A percentile compares a stretch with the other conserved stretches of the same genome.
Conservation (phyloP, 35 echinoderm and acorn worm species). For the Heliocidaris erythrogramma region DNA sequence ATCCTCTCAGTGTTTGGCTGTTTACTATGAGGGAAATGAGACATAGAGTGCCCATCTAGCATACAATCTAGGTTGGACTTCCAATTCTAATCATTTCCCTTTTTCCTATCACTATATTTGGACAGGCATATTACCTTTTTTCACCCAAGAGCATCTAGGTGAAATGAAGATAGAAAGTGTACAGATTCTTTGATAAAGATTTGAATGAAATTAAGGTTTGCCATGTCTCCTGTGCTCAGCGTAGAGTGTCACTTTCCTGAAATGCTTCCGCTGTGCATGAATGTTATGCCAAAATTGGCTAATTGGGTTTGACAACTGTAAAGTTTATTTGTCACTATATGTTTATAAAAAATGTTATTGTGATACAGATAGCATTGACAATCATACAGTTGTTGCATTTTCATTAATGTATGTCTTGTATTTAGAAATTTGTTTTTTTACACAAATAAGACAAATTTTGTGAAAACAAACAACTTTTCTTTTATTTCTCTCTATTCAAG, state of each 20-base stretch:
- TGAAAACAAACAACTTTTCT: no score
- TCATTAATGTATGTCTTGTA: no score
- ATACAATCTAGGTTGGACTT: conserved; percentile 37
- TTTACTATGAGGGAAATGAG: conserved; percentile 23
- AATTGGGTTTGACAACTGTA: background rate
- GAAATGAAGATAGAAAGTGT: background rate
- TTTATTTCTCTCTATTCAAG: no score
- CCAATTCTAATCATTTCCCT: conserved; percentile 40
- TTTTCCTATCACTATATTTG: conserved; percentile 30
- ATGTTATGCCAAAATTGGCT: background rate
- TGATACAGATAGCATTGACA: no score
- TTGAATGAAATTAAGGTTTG: background rate
- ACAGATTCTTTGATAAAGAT: background rate
- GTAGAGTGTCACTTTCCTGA: background rate
- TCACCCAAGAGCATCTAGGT: background rate
- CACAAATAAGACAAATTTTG: no score
- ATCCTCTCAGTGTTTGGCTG: background rate
- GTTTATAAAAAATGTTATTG: no score
- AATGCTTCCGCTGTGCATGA: background rate
- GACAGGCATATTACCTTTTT: background rate
- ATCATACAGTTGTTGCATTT: no score
- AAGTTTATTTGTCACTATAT: background rate
- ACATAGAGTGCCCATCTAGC: conserved; percentile 25
- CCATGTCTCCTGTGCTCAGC: background rate
- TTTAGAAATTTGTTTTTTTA: no score